These are phyloP conservation scores for Calliopsis andreniformis DNA, from an alignment of 1,140 invertebrate species.

Conservation along the genomic window DNA sequence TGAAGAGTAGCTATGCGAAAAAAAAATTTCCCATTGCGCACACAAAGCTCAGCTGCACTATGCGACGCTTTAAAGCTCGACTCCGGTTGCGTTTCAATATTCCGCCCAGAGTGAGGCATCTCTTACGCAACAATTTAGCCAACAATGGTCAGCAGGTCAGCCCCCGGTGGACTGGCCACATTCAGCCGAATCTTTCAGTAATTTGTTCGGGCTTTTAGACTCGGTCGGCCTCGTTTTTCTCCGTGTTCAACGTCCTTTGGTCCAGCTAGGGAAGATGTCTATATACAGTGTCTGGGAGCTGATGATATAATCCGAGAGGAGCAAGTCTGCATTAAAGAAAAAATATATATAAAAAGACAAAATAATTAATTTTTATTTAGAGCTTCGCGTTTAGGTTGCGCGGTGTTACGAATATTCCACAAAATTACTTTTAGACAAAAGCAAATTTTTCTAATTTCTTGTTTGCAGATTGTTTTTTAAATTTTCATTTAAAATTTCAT, in stretches of 20 bases:
- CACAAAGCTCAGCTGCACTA: constrained; percentile 1
- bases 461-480: no score
- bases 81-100: constrained; percentile 24
- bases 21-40: no score
- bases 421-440: no score
- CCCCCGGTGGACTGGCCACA: constrained; percentile 59
- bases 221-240: constrained; percentile 31
- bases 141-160: constrained; percentile 63
- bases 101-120: constrained; percentile 11
- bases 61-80: not conserved
- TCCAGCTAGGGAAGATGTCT: not conserved
- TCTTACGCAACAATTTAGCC: constrained; percentile 73
- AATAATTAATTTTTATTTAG: no score
- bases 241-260: not conserved
- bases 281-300: not conserved
- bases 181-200: constrained; percentile 66
- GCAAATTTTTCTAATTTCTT: no score
- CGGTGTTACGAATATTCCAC: no score
- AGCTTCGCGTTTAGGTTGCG: no score
- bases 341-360: no score
- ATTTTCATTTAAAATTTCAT: no score
- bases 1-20: not conserved
- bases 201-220: constrained; percentile 73
- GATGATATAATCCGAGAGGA: no score
- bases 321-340: no score